phyloP scores from a whole-genome alignment of 2,888 invertebrate genomes.

The Artemia sinica region DNA sequence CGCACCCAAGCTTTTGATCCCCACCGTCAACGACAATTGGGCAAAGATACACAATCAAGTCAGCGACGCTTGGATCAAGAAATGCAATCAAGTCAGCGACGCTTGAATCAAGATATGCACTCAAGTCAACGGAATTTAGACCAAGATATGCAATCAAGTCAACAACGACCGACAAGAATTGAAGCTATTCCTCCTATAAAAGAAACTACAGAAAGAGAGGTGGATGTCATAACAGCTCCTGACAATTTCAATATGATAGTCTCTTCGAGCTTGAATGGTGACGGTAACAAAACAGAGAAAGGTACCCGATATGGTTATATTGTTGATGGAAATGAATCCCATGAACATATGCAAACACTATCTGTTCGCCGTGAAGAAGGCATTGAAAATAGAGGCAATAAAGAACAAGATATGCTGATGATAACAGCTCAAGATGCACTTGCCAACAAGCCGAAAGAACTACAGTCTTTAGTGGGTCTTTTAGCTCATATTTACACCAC shows the following conservation, averaged over 20 bases:
- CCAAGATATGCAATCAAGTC: neutral
- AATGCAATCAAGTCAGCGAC: neutral
- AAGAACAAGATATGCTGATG: neutral
- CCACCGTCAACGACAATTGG: too few relatives aligned
- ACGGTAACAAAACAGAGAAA: neutral
- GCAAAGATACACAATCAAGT: too few relatives aligned
- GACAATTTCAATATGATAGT: constrained; percentile 19
- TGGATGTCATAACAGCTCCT: constrained; percentile 20
- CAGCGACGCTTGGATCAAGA: neutral
- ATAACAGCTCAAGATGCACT: neutral
- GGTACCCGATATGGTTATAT: constrained; percentile 15
- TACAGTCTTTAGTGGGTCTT: neutral
- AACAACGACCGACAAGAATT: neutral
- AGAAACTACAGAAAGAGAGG: neutral
- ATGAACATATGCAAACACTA: constrained; percentile 2
- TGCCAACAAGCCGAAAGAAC: constrained; percentile 4
- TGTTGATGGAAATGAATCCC: constrained; percentile 15
- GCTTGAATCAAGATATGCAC: neutral
- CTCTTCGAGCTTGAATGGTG: constrained; percentile 17
- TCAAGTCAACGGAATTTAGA: neutral
- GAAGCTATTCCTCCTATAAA: neutral
- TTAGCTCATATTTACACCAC: constrained; percentile 6
- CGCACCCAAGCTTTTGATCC: too few relatives aligned
- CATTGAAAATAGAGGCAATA: neutral
- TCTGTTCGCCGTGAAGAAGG: neutral